phyloP scores from a whole-genome alignment of 2,113 vertebrate species.

The Tetrax tetrax region DNA sequence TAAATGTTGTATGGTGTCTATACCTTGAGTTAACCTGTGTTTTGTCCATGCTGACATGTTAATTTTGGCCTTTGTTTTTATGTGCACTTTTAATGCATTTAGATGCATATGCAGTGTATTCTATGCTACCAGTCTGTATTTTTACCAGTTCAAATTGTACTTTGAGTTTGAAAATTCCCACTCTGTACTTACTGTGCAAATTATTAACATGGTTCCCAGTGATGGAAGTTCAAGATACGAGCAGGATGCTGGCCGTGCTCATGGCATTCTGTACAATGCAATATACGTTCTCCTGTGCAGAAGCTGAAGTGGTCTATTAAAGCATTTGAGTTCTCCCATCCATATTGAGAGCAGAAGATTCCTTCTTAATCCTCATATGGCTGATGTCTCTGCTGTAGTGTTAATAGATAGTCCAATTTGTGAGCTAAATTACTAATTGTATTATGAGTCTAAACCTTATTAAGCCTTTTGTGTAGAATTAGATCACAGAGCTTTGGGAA shows the following conservation, averaged over 20 bases:
- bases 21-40: neutral
- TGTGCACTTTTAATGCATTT: neutral
- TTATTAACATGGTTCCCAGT: neutral
- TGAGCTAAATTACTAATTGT: slow-evolving; percentile 81
- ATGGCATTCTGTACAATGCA: neutral
- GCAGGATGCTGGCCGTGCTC: neutral
- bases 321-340: neutral
- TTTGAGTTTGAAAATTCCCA: neutral
- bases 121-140: neutral
- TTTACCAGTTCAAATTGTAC: neutral
- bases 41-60: neutral
- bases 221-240: neutral
- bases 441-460: slow-evolving; percentile 78
- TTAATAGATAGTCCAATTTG: slow-evolving; percentile 83
- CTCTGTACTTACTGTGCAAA: neutral
- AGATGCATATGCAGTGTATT: neutral
- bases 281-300: neutral
- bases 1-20: neutral
- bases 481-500: slow-evolving; percentile 70
- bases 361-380: slow-evolving; percentile 57
- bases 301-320: neutral
- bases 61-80: neutral
- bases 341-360: slow-evolving; percentile 11
- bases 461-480: slow-evolving; percentile 78
- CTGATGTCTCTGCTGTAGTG: slow-evolving; percentile 64